These are phyloP conservation scores for Machaerirhynchus nigripectus DNA, from an alignment of 2,113 vertebrate genomes.

Conservation along the genomic window DNA sequence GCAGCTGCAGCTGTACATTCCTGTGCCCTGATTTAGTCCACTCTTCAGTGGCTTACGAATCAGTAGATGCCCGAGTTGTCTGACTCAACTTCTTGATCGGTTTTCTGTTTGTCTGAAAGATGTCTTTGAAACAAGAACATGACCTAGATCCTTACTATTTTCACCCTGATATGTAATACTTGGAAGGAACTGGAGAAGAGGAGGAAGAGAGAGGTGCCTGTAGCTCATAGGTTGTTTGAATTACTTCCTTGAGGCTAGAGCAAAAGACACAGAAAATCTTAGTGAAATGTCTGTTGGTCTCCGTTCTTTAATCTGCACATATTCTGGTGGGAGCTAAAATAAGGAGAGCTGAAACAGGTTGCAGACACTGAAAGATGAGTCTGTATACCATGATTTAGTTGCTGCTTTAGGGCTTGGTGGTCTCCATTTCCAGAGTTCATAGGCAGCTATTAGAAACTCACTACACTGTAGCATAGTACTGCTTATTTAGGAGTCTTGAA, in stretches of 20 bases:
- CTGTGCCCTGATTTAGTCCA: background rate
- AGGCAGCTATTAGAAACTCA: background rate
- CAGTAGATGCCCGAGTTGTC: background rate
- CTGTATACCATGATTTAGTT: background rate
- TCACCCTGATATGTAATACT: background rate
- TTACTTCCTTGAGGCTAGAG: background rate
- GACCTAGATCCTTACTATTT: background rate
- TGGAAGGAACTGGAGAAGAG: background rate
- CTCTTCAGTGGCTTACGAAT: background rate
- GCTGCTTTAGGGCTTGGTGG: background rate
- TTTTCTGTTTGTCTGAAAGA: background rate
- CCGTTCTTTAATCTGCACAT: background rate
- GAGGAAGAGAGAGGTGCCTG: background rate
- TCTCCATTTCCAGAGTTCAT: background rate
- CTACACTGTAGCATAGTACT: background rate
- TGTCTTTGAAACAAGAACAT: background rate
- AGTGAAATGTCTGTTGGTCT: background rate
- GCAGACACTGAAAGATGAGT: background rate
- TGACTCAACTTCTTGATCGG: background rate
- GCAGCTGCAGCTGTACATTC: background rate
- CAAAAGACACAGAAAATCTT: background rate
- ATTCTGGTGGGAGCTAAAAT: background rate
- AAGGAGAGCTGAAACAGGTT: background rate
- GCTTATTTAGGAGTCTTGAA: background rate
- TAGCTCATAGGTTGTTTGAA: background rate